These are phyloP conservation scores for Crypturellus tataupa DNA, from an alignment of 2,797 vertebrate species.

Conservation along the genomic window DNA sequence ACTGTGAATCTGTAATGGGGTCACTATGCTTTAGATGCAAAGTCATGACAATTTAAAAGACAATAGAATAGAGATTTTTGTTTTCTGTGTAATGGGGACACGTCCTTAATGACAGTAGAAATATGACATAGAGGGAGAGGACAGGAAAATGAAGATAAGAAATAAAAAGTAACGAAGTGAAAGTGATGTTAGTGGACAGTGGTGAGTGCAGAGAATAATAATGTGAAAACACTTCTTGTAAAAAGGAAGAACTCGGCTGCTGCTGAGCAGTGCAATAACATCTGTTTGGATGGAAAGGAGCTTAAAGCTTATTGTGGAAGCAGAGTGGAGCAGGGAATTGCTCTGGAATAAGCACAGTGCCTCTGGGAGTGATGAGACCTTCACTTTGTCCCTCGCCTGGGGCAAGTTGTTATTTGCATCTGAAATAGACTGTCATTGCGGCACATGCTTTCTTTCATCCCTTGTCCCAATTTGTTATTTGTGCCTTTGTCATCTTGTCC, in stretches of 20 bases:
- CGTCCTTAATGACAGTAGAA: not conserved
- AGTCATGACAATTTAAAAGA: not conserved
- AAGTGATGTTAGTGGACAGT: not conserved
- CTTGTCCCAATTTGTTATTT: not conserved
- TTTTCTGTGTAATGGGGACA: not conserved
- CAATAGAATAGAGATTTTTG: not conserved
- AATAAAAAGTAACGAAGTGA: not conserved
- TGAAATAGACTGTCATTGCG: not conserved
- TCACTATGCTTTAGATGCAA: not conserved
- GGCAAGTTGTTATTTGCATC: fast-evolving
- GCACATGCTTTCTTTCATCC: not conserved
- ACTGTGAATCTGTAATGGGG: not conserved
- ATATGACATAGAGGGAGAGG: not conserved
- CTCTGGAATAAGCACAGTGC: not conserved
- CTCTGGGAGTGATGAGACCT: not conserved
- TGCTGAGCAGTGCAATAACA: not conserved
- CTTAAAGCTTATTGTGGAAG: not conserved
- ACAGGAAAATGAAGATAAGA: not conserved
- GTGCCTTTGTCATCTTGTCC: not conserved
- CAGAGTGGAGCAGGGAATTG: not conserved
- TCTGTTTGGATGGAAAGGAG: not conserved
- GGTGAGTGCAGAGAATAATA: not conserved
- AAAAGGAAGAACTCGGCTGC: not conserved
- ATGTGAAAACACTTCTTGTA: not conserved
- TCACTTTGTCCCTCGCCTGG: not conserved